phyloP scores from a whole-genome alignment of 2,797 vertebrate species.

The Premnoplex brunnescens region DNA sequence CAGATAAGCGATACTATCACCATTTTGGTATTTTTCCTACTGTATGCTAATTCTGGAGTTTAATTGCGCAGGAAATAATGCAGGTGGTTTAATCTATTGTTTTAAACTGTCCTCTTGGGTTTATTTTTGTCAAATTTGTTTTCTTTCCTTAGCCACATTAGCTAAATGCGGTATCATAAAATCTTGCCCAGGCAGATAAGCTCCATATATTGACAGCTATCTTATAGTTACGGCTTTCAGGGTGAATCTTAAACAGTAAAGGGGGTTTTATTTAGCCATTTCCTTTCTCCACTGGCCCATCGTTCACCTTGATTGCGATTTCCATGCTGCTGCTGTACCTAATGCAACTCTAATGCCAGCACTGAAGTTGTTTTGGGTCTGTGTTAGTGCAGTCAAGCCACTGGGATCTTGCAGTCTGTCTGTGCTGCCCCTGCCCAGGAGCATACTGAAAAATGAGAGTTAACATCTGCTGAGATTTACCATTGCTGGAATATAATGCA shows the following conservation, averaged over 20 bases:
- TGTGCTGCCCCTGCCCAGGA: not conserved
- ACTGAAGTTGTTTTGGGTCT: not conserved
- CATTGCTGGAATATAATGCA: accelerated
- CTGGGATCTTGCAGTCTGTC: not conserved
- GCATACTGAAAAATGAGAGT: not conserved
- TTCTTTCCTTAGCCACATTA: conserved; percentile 34
- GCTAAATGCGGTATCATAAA: not conserved
- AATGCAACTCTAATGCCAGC: not conserved
- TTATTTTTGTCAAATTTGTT: conserved; percentile 51
- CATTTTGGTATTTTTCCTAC: conserved; percentile 49
- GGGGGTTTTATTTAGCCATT: not conserved
- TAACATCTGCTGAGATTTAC: not conserved
- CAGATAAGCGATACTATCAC: conserved; percentile 63
- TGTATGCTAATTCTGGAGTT: conserved; percentile 62
- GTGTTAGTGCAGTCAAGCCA: not conserved
- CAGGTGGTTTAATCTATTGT: conserved; percentile 52
- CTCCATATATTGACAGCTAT: not conserved
- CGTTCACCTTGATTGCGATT: not conserved
- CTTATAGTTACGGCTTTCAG: not conserved
- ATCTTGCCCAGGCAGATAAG: not conserved
- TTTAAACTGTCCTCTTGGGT: conserved; percentile 46
- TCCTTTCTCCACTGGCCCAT: not conserved
- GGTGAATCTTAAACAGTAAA: not conserved
- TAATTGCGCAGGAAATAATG: conserved; percentile 43
- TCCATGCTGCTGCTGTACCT: not conserved